These are phyloP conservation scores for Mareca penelope DNA, from an alignment of 2,797 vertebrate genomes.

Conservation along the genomic window DNA sequence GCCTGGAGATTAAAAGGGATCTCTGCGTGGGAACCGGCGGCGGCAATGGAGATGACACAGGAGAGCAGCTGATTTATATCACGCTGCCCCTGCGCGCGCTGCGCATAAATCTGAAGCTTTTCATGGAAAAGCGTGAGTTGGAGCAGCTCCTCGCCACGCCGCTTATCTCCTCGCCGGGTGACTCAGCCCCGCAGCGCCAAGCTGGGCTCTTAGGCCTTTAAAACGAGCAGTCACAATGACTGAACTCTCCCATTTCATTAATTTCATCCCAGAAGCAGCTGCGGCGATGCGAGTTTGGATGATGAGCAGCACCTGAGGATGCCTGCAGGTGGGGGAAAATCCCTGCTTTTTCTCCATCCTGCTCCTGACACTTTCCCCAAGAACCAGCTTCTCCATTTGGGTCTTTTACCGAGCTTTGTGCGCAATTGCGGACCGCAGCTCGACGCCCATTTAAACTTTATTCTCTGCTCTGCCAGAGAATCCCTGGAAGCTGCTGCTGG, in stretches of 20 bases:
- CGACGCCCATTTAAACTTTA: neutral
- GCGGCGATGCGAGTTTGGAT: neutral
- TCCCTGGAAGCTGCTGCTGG: neutral
- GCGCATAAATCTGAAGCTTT: neutral
- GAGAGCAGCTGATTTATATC: neutral
- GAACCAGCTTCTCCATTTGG: neutral
- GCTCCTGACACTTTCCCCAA: neutral
- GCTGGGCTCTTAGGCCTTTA: neutral
- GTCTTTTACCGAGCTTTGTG: neutral
- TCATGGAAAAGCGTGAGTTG: neutral
- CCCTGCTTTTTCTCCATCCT: neutral
- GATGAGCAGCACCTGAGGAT: neutral
- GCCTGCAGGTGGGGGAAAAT: neutral
- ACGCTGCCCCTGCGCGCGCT: rapidly evolving
- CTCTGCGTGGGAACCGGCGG: neutral
- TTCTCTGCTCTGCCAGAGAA: neutral
- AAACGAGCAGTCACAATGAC: rapidly evolving
- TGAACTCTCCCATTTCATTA: neutral
- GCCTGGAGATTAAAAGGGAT: neutral
- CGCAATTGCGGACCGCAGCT: neutral
- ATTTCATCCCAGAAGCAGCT: neutral
- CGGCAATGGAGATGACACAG: neutral
- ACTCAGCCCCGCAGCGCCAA: rapidly evolving
- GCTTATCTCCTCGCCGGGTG: neutral
- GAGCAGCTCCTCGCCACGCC: neutral